Base-by-base conservation (phyloP, 2,113 vertebrate genomes). In the Datnioides undecimradiatus region DNA sequence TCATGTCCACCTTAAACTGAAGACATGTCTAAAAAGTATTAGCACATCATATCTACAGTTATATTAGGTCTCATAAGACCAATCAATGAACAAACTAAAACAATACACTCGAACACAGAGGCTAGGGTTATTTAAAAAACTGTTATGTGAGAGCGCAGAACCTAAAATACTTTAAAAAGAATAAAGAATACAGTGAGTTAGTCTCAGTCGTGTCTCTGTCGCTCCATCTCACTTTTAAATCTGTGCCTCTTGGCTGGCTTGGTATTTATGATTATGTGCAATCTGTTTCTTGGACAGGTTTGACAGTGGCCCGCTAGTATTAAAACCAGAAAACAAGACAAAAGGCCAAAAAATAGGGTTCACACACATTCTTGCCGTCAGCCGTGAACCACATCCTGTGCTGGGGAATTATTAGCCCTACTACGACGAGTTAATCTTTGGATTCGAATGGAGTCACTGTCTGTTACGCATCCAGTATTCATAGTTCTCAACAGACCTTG, bases 301-400 rank as follows among this genome's bases (percentile, higher is more conserved):
- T 65, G 31, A 62, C 74, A 57, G 23, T 33, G 13, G 29, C 19
- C 57, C 34, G n/a, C 8, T 43, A 49, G 48, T 64, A 34, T 41
- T 51, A 64, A 52, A 73, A 64, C 57, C 16, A 41, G 13, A 83
- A 79, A 80, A 70, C 6, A n/a, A 64, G 27, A 49, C n/a, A 49
- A 60, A 66, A 77, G 5, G 29, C 14, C 48, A 66, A 67, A 69
- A 68, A 40, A 60, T 19, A 60, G 21, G 36, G 60, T 89, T 91
- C 88, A 85, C 88, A 90, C 73, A 83, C 69, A 87, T 70, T 82
- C 55, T 76, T 55, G 25, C 7, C n/a, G 52, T 66, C 58, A 49
- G 77, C 60, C 43, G 70, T 57, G 31, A 33, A 80, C 83, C 87
- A 89, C 87, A 85, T 89, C 79, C 79, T 83, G 64, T 80, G 16